These are phyloP conservation scores for Enchytraeus crypticus DNA, from an alignment of 2,888 invertebrate species.

Conservation along the genomic window DNA sequence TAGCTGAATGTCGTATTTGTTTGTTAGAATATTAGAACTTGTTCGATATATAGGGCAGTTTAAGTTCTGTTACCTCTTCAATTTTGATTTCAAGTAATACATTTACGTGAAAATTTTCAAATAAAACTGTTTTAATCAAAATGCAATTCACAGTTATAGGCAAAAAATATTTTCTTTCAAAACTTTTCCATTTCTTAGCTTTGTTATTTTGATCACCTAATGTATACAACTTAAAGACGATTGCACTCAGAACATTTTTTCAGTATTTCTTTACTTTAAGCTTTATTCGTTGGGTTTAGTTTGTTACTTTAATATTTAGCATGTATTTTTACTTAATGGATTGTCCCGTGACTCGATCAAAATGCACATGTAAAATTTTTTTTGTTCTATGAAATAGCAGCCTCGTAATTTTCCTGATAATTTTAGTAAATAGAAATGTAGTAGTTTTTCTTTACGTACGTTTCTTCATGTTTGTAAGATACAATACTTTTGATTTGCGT, in stretches of 20 bases:
- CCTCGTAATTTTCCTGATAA: no score
- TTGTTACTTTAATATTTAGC: not conserved
- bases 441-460: no score
- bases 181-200: not conserved
- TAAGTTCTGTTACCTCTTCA: not conserved
- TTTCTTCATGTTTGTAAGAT: no score
- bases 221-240: not conserved
- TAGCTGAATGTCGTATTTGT: not conserved
- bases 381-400: not conserved
- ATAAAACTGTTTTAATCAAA: not conserved
- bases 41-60: not conserved
- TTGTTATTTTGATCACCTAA: not conserved
- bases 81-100: not conserved
- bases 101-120: not conserved
- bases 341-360: not conserved
- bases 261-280: not conserved
- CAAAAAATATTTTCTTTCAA: not conserved
- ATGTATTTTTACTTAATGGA: not conserved
- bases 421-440: no score
- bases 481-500: no score
- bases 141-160: not conserved
- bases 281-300: not conserved
- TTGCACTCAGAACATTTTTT: not conserved
- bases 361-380: not conserved
- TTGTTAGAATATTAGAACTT: not conserved